Percentiles rank a stretch among this genome's conserved stretches.
Conservation (phyloP, 2,888 invertebrate species). For the Arge pagana region DNA sequence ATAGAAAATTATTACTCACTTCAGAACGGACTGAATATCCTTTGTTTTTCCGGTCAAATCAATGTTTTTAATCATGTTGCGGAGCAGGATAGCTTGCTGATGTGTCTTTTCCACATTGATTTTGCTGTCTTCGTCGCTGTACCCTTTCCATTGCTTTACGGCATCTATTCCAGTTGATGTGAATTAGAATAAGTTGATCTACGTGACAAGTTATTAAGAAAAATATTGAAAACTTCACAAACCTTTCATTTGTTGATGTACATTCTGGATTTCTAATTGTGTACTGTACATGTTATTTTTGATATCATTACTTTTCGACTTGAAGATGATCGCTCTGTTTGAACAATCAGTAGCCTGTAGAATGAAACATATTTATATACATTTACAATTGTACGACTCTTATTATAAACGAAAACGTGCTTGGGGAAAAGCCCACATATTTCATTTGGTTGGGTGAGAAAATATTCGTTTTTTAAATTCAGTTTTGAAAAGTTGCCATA, state of each 20-base stretch:
- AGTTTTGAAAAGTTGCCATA: too few species aligned
- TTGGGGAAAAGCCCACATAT: too few species aligned
- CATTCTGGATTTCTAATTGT: conserved; percentile 48
- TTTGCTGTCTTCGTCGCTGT: conserved; percentile 61
- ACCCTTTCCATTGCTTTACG: conserved; percentile 44
- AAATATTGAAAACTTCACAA: too few species aligned
- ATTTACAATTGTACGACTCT: background rate
- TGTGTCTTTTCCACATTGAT: conserved; percentile 62
- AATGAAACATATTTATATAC: conserved; percentile 12
- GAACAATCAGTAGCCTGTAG: conserved; percentile 56
- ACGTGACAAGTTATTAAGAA: background rate
- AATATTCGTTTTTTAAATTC: too few species aligned
- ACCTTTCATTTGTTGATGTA: conserved; percentile 55
- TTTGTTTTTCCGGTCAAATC: conserved; percentile 53
- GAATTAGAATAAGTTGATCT: background rate
- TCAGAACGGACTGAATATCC: conserved; percentile 48
- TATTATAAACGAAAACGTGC: too few species aligned
- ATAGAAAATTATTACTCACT: too few species aligned
- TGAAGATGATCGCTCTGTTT: conserved; percentile 52
- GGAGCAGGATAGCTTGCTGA: conserved; percentile 59
- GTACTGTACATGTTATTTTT: conserved; percentile 52
- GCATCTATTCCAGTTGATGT: conserved; percentile 43
- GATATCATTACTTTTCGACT: conserved; percentile 48
- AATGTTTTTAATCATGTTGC: conserved; percentile 58
- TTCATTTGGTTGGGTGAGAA: too few species aligned